phyloP scores from a whole-genome alignment of 2,797 vertebrate genomes.

The Podargus strigoides region DNA sequence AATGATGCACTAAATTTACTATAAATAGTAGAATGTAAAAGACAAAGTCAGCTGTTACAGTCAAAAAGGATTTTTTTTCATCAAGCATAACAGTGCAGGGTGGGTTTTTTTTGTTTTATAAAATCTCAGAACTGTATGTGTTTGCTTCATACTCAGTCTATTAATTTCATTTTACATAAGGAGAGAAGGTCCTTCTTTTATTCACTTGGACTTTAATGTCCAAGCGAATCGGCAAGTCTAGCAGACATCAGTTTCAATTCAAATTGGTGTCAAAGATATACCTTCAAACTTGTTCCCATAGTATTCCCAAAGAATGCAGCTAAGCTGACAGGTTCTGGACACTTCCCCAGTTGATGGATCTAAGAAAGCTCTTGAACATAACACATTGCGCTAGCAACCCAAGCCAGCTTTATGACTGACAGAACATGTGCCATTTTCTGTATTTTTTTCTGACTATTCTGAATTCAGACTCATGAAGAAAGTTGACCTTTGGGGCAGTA shows the following conservation, averaged over 20 bases:
- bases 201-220: neutral
- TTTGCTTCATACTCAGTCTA: neutral
- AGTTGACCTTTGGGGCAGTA: neutral
- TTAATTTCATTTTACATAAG: neutral
- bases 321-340: neutral
- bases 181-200: neutral
- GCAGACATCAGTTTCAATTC: neutral
- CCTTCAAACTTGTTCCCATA: neutral
- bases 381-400: neutral
- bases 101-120: neutral
- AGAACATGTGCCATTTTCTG: neutral
- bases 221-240: neutral
- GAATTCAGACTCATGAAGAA: constrained; percentile 1
- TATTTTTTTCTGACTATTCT: neutral
- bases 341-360: neutral
- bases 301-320: neutral
- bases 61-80: neutral
- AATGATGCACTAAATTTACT: constrained; percentile 22
- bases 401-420: neutral
- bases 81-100: neutral
- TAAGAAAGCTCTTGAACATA: neutral
- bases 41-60: neutral
- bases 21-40: neutral
- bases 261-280: neutral
- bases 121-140: neutral